These are phyloP conservation scores for Polypterus bichir DNA, from an alignment of 2,113 vertebrate genomes.

Conservation along the genomic window DNA sequence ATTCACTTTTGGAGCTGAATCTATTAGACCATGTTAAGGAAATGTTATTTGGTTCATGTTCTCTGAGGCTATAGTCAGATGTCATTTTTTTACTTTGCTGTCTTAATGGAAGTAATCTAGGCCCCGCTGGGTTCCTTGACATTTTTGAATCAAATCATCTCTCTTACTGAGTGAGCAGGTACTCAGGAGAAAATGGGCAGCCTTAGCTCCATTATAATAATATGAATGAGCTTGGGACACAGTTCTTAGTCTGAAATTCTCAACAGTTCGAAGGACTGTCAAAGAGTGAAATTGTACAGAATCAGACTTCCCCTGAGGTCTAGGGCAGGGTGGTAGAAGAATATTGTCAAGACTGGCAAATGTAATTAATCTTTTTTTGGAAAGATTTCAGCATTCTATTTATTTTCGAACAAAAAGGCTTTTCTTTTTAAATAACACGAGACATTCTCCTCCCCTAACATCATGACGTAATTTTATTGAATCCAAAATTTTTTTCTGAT, in stretches of 20 bases:
- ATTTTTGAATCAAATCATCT: conserved; percentile 34
- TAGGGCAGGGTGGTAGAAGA: not conserved
- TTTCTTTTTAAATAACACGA: too few relatives aligned
- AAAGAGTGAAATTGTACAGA: conserved; percentile 11
- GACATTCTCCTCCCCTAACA: too few relatives aligned
- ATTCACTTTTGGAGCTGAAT: conserved; percentile 28
- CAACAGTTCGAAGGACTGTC: conserved; percentile 8
- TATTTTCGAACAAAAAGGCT: too few relatives aligned
- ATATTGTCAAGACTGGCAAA: too few relatives aligned
- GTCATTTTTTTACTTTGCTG: conserved; percentile 25
- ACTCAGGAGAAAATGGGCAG: conserved; percentile 27
- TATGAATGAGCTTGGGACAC: conserved; percentile 17
- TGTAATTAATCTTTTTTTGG: too few relatives aligned
- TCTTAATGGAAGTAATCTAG: conserved; percentile 32
- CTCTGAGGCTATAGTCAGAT: conserved; percentile 34
- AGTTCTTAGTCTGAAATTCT: conserved; percentile 13
- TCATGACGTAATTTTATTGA: too few relatives aligned
- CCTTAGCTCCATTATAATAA: conserved; percentile 28
- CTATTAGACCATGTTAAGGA: conserved; percentile 35
- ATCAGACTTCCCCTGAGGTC: conserved; percentile 6
- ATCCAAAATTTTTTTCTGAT: too few relatives aligned
- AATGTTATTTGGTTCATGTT: conserved; percentile 32
- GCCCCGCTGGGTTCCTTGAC: conserved; percentile 23
- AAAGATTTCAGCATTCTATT: too few relatives aligned
- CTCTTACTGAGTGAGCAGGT: conserved; percentile 26